Conservation (phyloP, 92 coral and sea anemone species). For the Desmophyllum pertusum region DNA sequence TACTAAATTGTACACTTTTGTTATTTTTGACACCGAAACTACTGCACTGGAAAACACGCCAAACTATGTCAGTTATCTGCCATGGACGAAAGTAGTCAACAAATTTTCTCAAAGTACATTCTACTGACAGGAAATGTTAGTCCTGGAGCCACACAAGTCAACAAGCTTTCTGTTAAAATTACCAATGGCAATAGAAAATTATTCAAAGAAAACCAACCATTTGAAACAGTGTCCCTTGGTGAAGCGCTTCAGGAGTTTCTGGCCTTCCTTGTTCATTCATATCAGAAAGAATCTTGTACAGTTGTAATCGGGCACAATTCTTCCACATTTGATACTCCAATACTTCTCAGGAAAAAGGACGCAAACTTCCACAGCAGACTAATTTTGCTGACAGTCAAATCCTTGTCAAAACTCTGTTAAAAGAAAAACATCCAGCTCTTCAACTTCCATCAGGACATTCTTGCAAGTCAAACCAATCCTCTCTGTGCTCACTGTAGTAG, state of each 20-base stretch:
- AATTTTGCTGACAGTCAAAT: slow-evolving; percentile 24
- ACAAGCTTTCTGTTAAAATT: too few species aligned
- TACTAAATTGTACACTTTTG: too few species aligned
- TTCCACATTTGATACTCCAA: too few species aligned
- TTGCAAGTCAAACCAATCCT: slow-evolving; percentile 21
- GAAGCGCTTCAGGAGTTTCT: slow-evolving; percentile 5
- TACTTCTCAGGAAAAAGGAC: slow-evolving; percentile 14
- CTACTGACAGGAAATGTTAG: too few species aligned
- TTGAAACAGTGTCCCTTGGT: neutral
- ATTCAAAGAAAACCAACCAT: too few species aligned
- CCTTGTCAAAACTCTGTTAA: neutral
- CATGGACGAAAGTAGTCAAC: too few species aligned
- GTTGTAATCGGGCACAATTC: slow-evolving; percentile 21
- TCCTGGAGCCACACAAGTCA: too few species aligned
- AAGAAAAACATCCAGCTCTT: slow-evolving; percentile 5
- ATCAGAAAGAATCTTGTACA: neutral
- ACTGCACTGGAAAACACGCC: too few species aligned
- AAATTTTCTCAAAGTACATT: too few species aligned
- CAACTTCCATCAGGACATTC: slow-evolving; percentile 1
- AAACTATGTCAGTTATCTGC: too few species aligned
- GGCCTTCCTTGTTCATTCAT: neutral
- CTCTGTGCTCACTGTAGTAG: neutral
- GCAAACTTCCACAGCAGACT: neutral
- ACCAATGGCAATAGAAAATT: too few species aligned
- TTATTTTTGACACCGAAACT: too few species aligned